phyloP scores from a whole-genome alignment of 2,888 invertebrate genomes.

The Pseudococcus longispinus region DNA sequence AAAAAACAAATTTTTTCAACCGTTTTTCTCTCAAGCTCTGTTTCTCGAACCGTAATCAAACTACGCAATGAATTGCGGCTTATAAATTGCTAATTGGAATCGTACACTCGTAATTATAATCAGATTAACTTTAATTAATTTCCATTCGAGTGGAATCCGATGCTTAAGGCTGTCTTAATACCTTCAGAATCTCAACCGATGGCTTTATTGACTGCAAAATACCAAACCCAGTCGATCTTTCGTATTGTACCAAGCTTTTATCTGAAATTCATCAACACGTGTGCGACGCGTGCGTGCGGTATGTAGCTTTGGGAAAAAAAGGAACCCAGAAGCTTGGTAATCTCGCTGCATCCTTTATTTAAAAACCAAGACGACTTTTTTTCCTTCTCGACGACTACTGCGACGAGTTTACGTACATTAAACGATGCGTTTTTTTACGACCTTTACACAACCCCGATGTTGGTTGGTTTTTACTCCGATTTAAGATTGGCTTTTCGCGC shows the following conservation, averaged over 20 bases:
- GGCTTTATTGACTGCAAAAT: constrained; percentile 29
- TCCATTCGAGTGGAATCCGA: neutral
- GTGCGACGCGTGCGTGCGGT: neutral
- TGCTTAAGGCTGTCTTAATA: neutral
- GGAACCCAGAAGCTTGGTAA: constrained; percentile 7
- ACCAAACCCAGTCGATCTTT: constrained; percentile 26
- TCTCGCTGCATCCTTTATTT: neutral
- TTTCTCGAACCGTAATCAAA: neutral
- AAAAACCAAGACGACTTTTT: no score
- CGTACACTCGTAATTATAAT: neutral
- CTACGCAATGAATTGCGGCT: constrained; percentile 15
- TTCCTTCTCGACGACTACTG: neutral
- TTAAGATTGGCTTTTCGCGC: constrained; percentile 22
- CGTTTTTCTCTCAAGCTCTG: neutral
- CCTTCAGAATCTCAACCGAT: neutral
- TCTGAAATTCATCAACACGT: constrained; percentile 53
- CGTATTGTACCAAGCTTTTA: neutral
- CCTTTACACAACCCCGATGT: neutral
- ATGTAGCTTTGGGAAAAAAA: neutral
- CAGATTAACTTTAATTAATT: constrained; percentile 33
- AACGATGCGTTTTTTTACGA: constrained; percentile 41
- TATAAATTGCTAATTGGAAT: constrained; percentile 31
- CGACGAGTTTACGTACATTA: constrained; percentile 1
- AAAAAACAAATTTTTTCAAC: neutral
- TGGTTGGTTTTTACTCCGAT: constrained; percentile 9